Percentiles rank a stretch among this genome's conserved stretches.
These are phyloP conservation scores for Halichoeres trimaculatus DNA, from an alignment of 2,113 vertebrate genomes.

Conservation along the genomic window DNA sequence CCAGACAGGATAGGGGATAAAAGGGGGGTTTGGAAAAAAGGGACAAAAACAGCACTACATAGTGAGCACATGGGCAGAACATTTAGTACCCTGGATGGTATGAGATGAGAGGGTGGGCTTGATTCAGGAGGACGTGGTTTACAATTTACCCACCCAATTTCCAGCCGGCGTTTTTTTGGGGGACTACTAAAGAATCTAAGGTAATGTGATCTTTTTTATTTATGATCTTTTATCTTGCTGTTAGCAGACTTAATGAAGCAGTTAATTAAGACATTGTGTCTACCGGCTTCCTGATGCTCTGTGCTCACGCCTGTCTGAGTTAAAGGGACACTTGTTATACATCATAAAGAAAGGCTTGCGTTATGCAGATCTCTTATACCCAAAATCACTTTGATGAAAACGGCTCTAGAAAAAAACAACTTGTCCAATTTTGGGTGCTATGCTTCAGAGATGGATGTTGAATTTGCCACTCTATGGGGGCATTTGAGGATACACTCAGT, in stretches of 20 bases:
- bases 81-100: conserved; percentile 78
- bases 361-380: neutral
- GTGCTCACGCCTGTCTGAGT: conserved; percentile 2
- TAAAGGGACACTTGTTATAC: conserved; percentile 47
- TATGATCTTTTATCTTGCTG: neutral
- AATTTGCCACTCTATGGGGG: conserved; percentile 16
- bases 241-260: neutral
- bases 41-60: conserved; percentile 29
- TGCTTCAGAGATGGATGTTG: neutral
- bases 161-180: neutral
- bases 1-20: neutral
- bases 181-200: conserved; percentile 2
- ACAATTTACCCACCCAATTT: conserved; percentile 21
- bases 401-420: neutral
- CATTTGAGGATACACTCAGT: conserved; percentile 50
- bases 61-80: conserved; percentile 72
- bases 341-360: neutral
- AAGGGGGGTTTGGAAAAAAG: neutral
- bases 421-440: neutral
- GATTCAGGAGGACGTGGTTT: conserved; percentile 43
- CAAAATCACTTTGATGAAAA: neutral
- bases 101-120: conserved; percentile 60
- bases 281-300: conserved; percentile 3
- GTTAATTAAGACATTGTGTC: neutral
- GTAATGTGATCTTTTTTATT: conserved; percentile 48